These are phyloP conservation scores for Otolemur crassicaudatus DNA, from an alignment of 2,797 vertebrate genomes.

Conservation along the genomic window DNA sequence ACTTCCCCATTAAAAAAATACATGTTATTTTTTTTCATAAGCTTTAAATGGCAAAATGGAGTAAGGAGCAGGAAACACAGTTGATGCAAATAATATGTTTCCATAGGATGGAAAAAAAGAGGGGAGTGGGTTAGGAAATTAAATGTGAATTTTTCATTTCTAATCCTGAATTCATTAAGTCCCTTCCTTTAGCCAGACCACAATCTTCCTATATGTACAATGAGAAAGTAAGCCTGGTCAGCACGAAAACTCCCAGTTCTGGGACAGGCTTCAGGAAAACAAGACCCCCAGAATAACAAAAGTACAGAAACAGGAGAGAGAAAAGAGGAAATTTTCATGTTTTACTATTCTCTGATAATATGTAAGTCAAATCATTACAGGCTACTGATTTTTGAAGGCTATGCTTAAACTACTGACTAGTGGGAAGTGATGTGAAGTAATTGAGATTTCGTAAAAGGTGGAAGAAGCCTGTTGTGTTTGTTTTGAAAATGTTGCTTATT, in stretches of 20 bases:
- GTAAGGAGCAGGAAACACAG: not conserved
- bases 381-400: constrained; percentile 44
- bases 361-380: not conserved
- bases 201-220: not conserved
- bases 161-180: constrained; percentile 7
- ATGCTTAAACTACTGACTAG: not conserved
- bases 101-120: not conserved
- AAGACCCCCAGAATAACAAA: not conserved
- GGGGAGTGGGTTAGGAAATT: not conserved
- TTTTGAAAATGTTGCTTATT: constrained; percentile 52
- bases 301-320: not conserved
- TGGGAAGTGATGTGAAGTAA: not conserved
- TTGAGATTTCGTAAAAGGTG: constrained; percentile 11
- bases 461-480: not conserved
- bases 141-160: constrained; percentile 3
- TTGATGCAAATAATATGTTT: not conserved
- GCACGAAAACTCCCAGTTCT: not conserved
- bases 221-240: not conserved
- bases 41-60: not conserved
- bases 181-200: not conserved
- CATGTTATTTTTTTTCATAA: not conserved
- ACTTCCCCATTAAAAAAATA: not conserved
- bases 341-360: not conserved
- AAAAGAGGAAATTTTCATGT: not conserved
- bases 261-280: not conserved